Base-by-base conservation (phyloP, 2,888 invertebrate species). In the Rotaria sp. region DNA sequence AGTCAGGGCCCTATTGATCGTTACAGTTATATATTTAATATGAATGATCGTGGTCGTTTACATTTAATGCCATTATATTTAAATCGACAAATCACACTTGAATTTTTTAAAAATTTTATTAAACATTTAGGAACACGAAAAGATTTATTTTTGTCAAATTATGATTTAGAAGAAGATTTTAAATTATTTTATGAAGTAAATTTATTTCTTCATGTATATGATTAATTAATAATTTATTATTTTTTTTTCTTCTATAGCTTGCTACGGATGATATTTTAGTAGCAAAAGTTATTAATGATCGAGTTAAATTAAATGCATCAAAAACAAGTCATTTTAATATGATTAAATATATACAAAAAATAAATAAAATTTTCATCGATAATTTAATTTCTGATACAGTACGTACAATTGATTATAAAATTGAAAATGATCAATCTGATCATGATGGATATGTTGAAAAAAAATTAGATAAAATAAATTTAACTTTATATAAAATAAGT, bases 11-110 rank as follows among this genome's bases (percentile, higher is more conserved):
- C n/a, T n/a, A n/a, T n/a, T n/a, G n/a, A n/a, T n/a, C n/a, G n/a
- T n/a, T n/a, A n/a, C n/a, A n/a, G n/a, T n/a, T 57, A 80, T 4
- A 30, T 85, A n/a, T 85, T 87, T 35, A 84, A 87, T 84, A 85
- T 85, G 59, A 85, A 85, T 41, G 87, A 85, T 80, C 75, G 75
- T 26, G 75, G 75, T 11, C 8, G 45, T 11, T 30, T 80, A 30
- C 30, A 80, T 45, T 41, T 80, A 80, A 80, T 45, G 45, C 75
- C 75, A 45, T 1, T 80, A 11, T 24, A 80, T 80, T 80, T 80
- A 26, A 41, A 45, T 80, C 75, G 38, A 45, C 24, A 80, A 18
- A 24, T 3, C 7, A 80, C 75, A 80, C 45, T 30, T 24, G 41
- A 80, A 80, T 80, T 80, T 80, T 80, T 80, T 30, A 80, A 80